Evolutionary conservation across 2,888 invertebrate genomes (phyloP), one percentile per base, ranked within the genome.

Genomic region (Acrocyrtus sp.): DNA sequence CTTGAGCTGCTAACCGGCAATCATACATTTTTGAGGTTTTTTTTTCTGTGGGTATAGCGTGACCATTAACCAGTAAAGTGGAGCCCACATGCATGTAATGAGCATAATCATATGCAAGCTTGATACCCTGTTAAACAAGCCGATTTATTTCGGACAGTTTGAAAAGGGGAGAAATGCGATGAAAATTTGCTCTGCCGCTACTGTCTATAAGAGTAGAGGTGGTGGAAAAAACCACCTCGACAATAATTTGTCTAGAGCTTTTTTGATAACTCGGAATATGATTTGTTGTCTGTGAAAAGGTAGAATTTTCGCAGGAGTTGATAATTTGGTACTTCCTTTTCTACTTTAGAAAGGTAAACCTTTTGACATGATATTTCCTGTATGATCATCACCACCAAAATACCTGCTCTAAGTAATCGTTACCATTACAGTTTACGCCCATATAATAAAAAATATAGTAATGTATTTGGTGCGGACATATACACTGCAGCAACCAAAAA

Each of bases 241-340:
- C 50, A 62, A 56, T 45, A 72, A 73, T 73, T 73, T 73, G 73
- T 73, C 73, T 67, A 43, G 43, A 34, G n/a, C n/a, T n/a, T n/a
- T n/a, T n/a, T n/a, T n/a, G n/a, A n/a, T n/a, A n/a, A 60, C 48
- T 10, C 45, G 56, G 60, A 67, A 67, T 72, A 69, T 72, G 69
- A 72, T 77, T 63, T 74, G 72, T 73, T 73, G 66, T 73, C 67
- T 66, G 51, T 62, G 57, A 70, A 74, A 72, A 72, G 74, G 68
- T 77, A 69, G 58, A 75, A 70, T 80, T 80, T 80, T 80, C 78
- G 80, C 80, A 80, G 78, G 74, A 69, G 66, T 66, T 68, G 76
- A 77, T 80, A 80, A 80, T 80, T 80, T 80, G 77, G 47, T 69
- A 78, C 74, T 80, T 80, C 80, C 80, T 79, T 68, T 77, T 73